Base-by-base conservation (phyloP, 2,113 vertebrate genomes). In the Hemichromis elongatus region DNA sequence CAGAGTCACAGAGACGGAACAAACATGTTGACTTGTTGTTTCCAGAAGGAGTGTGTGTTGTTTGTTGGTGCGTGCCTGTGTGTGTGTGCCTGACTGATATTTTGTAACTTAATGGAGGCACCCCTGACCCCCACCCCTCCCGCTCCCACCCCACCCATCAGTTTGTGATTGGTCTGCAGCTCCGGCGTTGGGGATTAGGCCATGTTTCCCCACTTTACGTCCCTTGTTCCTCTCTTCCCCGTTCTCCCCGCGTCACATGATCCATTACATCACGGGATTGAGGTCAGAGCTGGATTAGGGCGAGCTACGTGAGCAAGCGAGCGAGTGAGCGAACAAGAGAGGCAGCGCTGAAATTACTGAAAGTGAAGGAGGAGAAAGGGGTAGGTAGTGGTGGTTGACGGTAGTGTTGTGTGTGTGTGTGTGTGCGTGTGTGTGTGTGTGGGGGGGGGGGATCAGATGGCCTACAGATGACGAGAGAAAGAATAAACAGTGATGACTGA, bases 271-370 rank as follows among this genome's bases (percentile, higher is more conserved):
- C 95, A 95, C 84, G 83, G 92, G 94, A 94, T 95, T 95, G 93
- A 93, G 94, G 93, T 94, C 93, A 93, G 91, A 40, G 81, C 93
- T 93, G 96, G 96, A 96, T 96, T 96, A 96, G 92, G 90, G 85
- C 13, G 85, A 88, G 89, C 88, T 83, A 89, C 68, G 80, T 21
- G 42, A 37, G 30, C n/a, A n/a, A n/a, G 59, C 2, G 2, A 61
- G 57, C 3, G 33, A 88, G 80, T 47, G 4, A 89, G 83, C 70
- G 18, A 91, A 85, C 5, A 42, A 85, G 80, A 79, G 86, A 94
- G 89, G 90, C 90, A 92, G 81, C 21, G 26, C 75, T 78, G 91
- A 90, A 93, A 94, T 95, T 94, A 94, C 83, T 90, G 90, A 95
- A 93, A 94, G 95, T 93, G 90, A 94, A 84, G 91, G 88, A 87